phyloP scores from a whole-genome alignment of 2,888 invertebrate genomes.

The Lithophane ornitopus region DNA sequence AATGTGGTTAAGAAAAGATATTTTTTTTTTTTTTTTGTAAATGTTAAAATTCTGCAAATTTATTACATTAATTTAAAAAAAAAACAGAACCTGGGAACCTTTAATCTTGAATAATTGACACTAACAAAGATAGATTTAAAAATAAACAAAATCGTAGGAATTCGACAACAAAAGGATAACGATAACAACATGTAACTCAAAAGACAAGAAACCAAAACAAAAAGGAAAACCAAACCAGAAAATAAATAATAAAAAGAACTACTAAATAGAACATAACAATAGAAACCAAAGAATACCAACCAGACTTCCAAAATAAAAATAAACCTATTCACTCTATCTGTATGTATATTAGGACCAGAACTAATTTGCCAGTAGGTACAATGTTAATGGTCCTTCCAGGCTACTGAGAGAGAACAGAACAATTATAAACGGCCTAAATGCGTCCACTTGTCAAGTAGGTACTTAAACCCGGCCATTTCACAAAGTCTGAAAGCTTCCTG shows the following conservation, averaged over 20 bases:
- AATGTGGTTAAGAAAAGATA: background rate
- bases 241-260: constrained; percentile 7
- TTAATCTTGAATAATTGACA: background rate
- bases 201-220: background rate
- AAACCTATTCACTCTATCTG: background rate
- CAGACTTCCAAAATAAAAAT: constrained; percentile 14
- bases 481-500: constrained; percentile 1
- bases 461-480: constrained; percentile 11
- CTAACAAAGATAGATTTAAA: background rate
- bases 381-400: constrained; percentile 18
- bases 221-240: background rate
- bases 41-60: background rate
- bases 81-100: background rate
- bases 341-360: constrained; percentile 4
- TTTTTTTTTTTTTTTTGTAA: background rate
- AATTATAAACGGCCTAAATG: constrained; percentile 34
- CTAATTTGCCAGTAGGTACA: constrained; percentile 8
- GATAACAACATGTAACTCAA: background rate
- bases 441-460: constrained; percentile 12
- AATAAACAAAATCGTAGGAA: background rate
- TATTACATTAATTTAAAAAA: background rate
- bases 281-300: background rate
- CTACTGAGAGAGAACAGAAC: constrained; percentile 12
- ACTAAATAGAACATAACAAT: background rate
- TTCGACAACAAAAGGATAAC: background rate